A percentile compares a stretch with the other conserved stretches of the same genome.
These are phyloP conservation scores for Pachypsylla venusta DNA, from an alignment of 1,140 invertebrate genomes.

Conservation along the genomic window DNA sequence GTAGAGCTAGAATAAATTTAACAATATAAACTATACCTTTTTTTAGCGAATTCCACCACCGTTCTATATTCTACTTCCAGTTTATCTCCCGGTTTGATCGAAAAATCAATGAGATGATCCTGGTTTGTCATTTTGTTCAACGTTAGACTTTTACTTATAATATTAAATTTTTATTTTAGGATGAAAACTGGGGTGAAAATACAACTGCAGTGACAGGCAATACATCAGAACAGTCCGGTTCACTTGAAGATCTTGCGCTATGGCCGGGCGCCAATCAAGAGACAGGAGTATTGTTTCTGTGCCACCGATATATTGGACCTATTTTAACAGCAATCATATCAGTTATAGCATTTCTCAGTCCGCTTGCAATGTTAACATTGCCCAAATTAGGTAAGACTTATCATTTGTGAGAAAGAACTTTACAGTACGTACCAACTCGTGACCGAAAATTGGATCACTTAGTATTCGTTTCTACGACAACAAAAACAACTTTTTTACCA, in stretches of 20 bases:
- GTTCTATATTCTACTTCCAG: no score
- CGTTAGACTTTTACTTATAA: background rate
- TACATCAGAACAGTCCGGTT: conserved; percentile 86
- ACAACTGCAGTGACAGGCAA: conserved; percentile 94
- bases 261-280: conserved; percentile 59
- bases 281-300: conserved; percentile 51
- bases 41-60: no score
- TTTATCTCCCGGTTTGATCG: no score
- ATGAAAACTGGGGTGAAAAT: conserved; percentile 97
- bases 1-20: no score
- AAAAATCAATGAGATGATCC: background rate
- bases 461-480: no score
- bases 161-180: conserved; percentile 36
- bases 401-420: no score
- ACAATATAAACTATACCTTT: no score
- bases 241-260: conserved; percentile 67
- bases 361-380: conserved; percentile 83
- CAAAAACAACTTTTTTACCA: no score
- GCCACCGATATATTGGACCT: conserved; percentile 61
- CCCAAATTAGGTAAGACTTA: conserved; percentile 58
- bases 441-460: no score
- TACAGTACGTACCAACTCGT: no score
- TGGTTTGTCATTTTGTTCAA: background rate
- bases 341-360: conserved; percentile 72
- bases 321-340: conserved; percentile 60